Conservation (phyloP, 1,140 invertebrate genomes). For the Ptiloglossa arizonensis region DNA sequence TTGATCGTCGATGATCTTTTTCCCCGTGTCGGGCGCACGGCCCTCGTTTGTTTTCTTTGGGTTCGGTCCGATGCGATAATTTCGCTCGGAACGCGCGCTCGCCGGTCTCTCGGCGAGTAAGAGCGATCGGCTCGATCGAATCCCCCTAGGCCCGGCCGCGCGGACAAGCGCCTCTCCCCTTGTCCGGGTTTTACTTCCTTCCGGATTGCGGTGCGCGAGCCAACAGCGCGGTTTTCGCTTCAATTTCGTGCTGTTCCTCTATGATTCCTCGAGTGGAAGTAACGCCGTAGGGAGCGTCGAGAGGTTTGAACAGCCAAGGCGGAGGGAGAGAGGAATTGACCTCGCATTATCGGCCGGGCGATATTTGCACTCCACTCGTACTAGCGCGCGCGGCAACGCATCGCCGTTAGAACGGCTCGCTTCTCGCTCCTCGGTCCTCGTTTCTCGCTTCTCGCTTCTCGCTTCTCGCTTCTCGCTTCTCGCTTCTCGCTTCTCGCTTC, state of each 20-base stretch:
- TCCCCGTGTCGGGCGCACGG: neutral
- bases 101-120: conserved; percentile 1
- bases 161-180: neutral
- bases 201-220: conserved; percentile 3
- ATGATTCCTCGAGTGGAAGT: conserved; percentile 67
- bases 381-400: conserved; percentile 56
- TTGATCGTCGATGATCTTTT: neutral
- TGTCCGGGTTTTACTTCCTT: conserved; percentile 47
- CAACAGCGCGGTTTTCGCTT: conserved; percentile 43
- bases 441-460: too few relatives aligned
- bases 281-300: conserved; percentile 44
- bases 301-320: conserved; percentile 39
- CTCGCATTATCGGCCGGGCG: conserved; percentile 78
- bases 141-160: neutral
- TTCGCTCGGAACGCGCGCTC: conserved; percentile 15
- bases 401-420: too few relatives aligned
- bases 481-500: too few relatives aligned
- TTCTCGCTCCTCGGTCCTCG: too few relatives aligned
- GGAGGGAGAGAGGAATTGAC: conserved; percentile 67
- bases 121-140: conserved; percentile 21
- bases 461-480: too few relatives aligned
- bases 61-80: conserved; percentile 19
- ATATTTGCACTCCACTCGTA: conserved; percentile 80
- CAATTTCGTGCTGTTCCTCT: conserved; percentile 57
- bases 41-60: conserved; percentile 15